phyloP scores from a whole-genome alignment of 2,797 vertebrate genomes.

The Hafferia zeledoni region DNA sequence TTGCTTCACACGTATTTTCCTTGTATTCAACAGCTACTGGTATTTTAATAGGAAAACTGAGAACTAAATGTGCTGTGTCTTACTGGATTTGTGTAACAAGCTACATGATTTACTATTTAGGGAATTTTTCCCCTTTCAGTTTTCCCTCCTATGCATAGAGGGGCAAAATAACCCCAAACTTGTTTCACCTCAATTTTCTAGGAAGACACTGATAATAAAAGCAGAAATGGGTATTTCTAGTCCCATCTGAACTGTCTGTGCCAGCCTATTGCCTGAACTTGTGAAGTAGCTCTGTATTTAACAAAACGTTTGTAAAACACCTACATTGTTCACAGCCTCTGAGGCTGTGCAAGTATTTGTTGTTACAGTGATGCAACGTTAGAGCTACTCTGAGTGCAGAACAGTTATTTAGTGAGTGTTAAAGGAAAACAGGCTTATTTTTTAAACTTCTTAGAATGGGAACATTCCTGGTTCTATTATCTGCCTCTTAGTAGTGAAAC shows the following conservation, averaged over 20 bases:
- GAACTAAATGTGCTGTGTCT: fast-evolving
- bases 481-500: neutral
- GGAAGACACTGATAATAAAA: neutral
- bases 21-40: neutral
- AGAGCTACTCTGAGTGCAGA: neutral
- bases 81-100: neutral
- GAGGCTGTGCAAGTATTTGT: neutral
- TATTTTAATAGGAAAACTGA: neutral
- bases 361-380: neutral
- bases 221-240: neutral
- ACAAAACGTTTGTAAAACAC: neutral
- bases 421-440: neutral
- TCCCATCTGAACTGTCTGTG: neutral
- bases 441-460: fast-evolving
- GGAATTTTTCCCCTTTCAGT: fast-evolving
- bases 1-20: neutral
- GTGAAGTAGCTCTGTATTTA: neutral
- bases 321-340: neutral
- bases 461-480: neutral
- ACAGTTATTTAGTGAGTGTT: neutral
- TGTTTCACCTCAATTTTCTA: neutral
- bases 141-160: fast-evolving
- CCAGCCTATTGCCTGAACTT: neutral
- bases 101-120: neutral
- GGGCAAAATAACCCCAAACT: no score